Base-by-base conservation (phyloP, 2,113 vertebrate species). In the Eudyptes chrysolophus region DNA sequence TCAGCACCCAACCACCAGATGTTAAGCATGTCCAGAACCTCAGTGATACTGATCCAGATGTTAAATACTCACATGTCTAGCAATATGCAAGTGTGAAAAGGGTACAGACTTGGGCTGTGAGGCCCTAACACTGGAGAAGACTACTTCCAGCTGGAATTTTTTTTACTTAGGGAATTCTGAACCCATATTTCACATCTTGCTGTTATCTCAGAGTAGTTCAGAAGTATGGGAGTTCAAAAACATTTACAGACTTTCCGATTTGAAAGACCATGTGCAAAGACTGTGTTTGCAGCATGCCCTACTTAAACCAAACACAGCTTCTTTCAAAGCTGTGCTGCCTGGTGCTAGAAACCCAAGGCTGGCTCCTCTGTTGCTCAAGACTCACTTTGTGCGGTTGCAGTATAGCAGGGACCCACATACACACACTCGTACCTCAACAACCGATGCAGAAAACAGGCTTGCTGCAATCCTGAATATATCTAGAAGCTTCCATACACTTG, bases 371-470 rank as follows among this genome's bases (percentile, higher is more conserved):
- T 1, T 4, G 51, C 66, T 3, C 38, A 1, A 8, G 0, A 3
- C 26, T 12, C 52, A 0, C 36, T 29, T 2, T 0, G 25, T 1
- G 44, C 30, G 11, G 44, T 1, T 9, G 29, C 74, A 9, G 36
- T 0, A 2, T 44, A 26, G 13, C 15, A 6, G 14, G 21, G 26
- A 58, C 55, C 46, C 61, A 5, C 7, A 2, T 0, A 3, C 46
- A 1, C 22, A 4, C n/a, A 0, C 1, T 12, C 6, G 1, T 3
- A 10, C 22, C 49, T 32, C 49, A 3, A 9, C 25, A 4, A 0
- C 38, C 1, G 44, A 16, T 10, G 44, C 66, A 49, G 38, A 42
- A 20, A 51, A 36, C 82, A 30, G 77, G 38, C 24, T 25, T 19
- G 57, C 61, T 24, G 61, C 72, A 22, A 4, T 2, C 44, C 38